phyloP scores from a whole-genome alignment of 2,888 invertebrate species.

The Sympetrum striolatum region DNA sequence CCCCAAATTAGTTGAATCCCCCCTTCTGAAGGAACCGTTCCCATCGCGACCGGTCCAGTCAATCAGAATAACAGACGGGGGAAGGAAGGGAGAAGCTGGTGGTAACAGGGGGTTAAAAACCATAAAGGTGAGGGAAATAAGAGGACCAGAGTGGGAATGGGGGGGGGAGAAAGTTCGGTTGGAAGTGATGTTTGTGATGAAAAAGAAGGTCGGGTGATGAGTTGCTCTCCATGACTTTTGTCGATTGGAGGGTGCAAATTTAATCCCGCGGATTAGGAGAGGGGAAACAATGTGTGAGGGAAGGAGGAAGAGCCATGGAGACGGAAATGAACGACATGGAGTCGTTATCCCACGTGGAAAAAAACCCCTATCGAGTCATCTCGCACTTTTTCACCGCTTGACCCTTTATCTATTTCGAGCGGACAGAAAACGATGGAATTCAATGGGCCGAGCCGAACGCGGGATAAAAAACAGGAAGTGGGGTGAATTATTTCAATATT shows the following conservation, averaged over 20 bases:
- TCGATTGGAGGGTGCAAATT: conserved; percentile 20
- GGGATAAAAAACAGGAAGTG: neutral
- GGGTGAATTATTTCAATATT: neutral
- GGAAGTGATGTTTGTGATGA: neutral
- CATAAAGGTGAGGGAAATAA: neutral
- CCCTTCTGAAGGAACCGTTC: neutral
- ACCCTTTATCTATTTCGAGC: neutral
- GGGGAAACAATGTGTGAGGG: neutral
- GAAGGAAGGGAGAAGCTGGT: neutral
- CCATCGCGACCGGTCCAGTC: neutral
- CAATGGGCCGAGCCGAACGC: neutral
- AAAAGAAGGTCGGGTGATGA: neutral
- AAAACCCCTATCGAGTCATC: neutral
- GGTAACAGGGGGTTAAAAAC: neutral
- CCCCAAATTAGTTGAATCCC: too few species aligned
- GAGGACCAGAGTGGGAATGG: neutral
- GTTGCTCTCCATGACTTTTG: neutral
- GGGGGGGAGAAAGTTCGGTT: neutral
- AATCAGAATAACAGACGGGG: neutral
- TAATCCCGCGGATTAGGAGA: neutral
- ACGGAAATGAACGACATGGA: neutral
- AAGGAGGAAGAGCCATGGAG: neutral
- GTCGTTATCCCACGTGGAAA: neutral
- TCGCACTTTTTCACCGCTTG: neutral
- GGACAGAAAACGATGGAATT: neutral